Evolutionary conservation across 2,888 invertebrate species (phyloP).

Genomic region (Cataglyphis cursor): DNA sequence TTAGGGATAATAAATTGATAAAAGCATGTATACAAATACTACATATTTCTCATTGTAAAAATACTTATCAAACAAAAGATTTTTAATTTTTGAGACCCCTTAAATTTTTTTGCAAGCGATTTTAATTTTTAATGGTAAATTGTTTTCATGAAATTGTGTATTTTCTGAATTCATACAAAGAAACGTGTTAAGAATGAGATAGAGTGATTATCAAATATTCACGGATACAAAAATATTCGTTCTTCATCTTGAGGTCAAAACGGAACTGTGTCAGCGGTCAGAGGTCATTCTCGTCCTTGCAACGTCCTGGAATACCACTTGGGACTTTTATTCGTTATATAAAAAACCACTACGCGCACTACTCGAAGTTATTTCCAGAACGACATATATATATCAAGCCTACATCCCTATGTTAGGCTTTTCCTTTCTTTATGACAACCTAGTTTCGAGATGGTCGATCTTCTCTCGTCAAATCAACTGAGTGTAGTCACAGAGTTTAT

Average conservation of each 20-base stretch:
- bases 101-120: background rate
- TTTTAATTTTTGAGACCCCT: background rate
- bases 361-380: constrained; percentile 25
- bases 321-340: constrained; percentile 20
- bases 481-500: background rate
- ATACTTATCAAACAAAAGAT: background rate
- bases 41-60: background rate
- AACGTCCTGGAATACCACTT: constrained; percentile 1
- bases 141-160: background rate
- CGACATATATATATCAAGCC: no score
- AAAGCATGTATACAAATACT: background rate
- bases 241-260: constrained; percentile 9
- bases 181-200: background rate
- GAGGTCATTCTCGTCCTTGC: constrained; percentile 9
- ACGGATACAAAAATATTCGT: constrained; percentile 23
- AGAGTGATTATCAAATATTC: constrained; percentile 5
- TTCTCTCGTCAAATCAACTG: background rate
- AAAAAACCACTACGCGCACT: constrained; percentile 16
- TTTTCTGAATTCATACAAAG: background rate
- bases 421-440: constrained; percentile 4
- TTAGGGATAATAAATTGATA: background rate
- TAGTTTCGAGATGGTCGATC: constrained; percentile 1
- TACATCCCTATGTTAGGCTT: background rate
- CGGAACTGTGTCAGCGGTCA: constrained; percentile 36
- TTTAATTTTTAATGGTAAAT: background rate